Conservation (phyloP, 2,888 invertebrate genomes). For the Dicyrtomina minuta region DNA sequence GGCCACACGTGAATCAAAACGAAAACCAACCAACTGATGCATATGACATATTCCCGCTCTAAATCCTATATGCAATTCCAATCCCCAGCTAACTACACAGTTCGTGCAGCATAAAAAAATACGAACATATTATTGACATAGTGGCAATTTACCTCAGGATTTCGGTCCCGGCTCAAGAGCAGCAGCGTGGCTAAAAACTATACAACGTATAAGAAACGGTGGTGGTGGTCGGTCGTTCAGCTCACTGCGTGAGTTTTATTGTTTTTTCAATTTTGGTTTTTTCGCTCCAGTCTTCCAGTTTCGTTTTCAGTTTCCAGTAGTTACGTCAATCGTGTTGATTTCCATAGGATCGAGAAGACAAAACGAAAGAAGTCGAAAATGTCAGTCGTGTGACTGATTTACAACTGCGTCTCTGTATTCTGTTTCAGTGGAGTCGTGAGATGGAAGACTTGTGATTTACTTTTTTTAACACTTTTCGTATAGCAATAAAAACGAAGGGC, state of each 20-base stretch:
- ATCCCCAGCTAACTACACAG: no score
- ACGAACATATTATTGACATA: not conserved
- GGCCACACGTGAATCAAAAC: no score
- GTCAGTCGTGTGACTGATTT: slow-evolving; percentile 19
- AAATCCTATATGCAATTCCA: no score
- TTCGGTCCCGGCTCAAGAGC: not conserved
- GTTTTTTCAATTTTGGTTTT: not conserved
- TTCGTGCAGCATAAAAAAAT: not conserved
- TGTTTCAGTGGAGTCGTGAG: slow-evolving; percentile 14
- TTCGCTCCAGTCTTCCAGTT: not conserved
- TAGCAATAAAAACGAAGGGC: no score
- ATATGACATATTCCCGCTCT: no score
- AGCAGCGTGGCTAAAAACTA: not conserved
- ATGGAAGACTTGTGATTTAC: slow-evolving; percentile 14
- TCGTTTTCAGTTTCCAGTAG: not conserved
- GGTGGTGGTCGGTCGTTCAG: slow-evolving; percentile 10
- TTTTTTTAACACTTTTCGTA: no score
- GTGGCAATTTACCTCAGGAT: slow-evolving; percentile 23
- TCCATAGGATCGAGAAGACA: not conserved
- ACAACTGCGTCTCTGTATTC: no score
- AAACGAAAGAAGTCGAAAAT: not conserved
- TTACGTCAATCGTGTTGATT: no score
- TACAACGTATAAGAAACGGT: not conserved
- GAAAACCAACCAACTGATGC: no score
- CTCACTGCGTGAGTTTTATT: slow-evolving; percentile 26